These are phyloP conservation scores for Morbakka virulenta DNA, from an alignment of 30 jellyfish, hydroid and myxozoan genomes.

Conservation along the genomic window DNA sequence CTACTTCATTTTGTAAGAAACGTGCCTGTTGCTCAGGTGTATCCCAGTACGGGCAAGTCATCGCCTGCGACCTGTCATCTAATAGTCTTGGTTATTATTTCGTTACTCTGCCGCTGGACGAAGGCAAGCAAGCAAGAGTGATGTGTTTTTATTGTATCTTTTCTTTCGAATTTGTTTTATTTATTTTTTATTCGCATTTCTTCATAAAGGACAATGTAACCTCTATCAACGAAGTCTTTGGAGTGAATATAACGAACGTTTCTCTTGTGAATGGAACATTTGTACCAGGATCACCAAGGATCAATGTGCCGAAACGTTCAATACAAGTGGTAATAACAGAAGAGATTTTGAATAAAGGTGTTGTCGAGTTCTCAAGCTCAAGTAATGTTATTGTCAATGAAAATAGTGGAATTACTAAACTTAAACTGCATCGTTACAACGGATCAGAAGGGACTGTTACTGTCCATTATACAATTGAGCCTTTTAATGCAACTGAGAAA, in stretches of 20 bases:
- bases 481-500: slow-evolving; percentile 26
- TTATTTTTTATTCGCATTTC: not conserved
- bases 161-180: not conserved
- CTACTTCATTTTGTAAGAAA: too few species aligned
- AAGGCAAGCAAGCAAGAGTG: not conserved
- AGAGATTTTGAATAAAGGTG: slow-evolving; percentile 60
- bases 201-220: slow-evolving; percentile 60
- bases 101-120: too few species aligned
- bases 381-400: slow-evolving; percentile 35
- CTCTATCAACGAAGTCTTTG: slow-evolving; percentile 64
- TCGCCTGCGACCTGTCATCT: too few species aligned
- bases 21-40: too few species aligned
- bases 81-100: too few species aligned
- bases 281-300: slow-evolving; percentile 48
- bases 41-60: too few species aligned
- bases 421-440: slow-evolving; percentile 38
- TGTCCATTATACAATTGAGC: slow-evolving; percentile 47
- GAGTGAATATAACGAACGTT: slow-evolving; percentile 66
- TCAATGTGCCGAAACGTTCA: slow-evolving; percentile 14
- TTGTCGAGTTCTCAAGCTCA: slow-evolving; percentile 42
- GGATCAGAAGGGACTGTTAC: slow-evolving; percentile 89
- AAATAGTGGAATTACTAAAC: slow-evolving; percentile 42
- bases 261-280: slow-evolving; percentile 47
- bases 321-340: slow-evolving; percentile 90
- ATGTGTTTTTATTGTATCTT: too few species aligned